phyloP scores from a whole-genome alignment of 2,113 vertebrate genomes.

The Harpagus bidentatus region DNA sequence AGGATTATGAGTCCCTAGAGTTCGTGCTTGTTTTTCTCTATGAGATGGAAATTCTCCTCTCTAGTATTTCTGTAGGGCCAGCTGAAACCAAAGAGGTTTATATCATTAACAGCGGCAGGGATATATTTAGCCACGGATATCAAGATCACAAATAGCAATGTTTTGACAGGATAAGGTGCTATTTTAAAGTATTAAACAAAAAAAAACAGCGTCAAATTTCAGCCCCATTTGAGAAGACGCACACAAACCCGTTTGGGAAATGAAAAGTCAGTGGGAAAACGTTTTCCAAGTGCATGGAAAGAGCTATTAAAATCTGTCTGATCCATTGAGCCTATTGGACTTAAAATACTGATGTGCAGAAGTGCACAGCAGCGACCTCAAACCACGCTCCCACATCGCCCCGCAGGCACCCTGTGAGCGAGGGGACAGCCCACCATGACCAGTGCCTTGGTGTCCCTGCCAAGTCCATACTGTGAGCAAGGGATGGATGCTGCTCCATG shows the following conservation, averaged over 20 bases:
- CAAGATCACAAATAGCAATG: background rate
- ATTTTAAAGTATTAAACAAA: background rate
- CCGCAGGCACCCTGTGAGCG: background rate
- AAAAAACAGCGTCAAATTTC: background rate
- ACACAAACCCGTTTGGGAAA: background rate
- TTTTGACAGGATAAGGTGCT: background rate
- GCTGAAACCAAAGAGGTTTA: background rate
- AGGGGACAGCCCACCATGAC: background rate
- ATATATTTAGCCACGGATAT: background rate
- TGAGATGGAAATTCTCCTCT: background rate
- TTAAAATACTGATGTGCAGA: background rate
- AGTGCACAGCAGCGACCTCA: background rate
- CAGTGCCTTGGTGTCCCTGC: background rate
- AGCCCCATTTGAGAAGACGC: background rate
- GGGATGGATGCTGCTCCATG: accelerated
- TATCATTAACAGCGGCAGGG: background rate
- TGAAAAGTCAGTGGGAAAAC: background rate
- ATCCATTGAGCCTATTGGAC: background rate
- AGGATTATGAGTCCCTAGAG: background rate
- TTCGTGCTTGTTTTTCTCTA: background rate
- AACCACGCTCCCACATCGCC: accelerated
- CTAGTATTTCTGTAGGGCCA: background rate
- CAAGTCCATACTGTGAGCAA: background rate
- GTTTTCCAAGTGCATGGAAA: background rate
- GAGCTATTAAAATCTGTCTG: background rate